A percentile compares a stretch with the other conserved stretches of the same genome.
Conservation (phyloP, 2,888 invertebrate species). For the Drosophila aldrichi region DNA sequence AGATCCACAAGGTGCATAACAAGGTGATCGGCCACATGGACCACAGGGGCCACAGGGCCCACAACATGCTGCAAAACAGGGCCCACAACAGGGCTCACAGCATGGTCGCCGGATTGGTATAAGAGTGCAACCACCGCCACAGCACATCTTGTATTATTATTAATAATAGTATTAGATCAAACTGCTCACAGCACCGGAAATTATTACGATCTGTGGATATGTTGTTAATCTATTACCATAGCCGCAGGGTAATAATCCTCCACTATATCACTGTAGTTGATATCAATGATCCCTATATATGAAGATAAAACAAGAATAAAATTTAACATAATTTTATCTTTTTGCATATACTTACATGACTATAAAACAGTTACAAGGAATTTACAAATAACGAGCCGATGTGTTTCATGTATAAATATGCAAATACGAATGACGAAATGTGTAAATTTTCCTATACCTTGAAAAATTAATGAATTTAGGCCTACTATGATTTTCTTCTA, state of each 20-base stretch:
- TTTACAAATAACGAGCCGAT: neutral
- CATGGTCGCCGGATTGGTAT: constrained; percentile 17
- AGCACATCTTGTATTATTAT: constrained; percentile 10
- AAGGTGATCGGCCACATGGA: constrained; percentile 10
- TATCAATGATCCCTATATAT: neutral
- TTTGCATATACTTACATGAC: constrained; percentile 3
- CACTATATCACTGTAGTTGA: neutral
- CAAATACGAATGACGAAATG: neutral
- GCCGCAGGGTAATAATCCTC: neutral
- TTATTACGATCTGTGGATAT: neutral
- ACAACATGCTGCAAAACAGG: constrained; percentile 17
- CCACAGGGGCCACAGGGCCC: constrained; percentile 16
- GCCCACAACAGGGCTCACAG: constrained; percentile 28
- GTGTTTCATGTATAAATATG: neutral
- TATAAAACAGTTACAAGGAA: constrained; percentile 1
- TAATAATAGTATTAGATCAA: neutral
- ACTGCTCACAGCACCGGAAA: neutral
- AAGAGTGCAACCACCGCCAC: constrained; percentile 7
- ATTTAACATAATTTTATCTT: neutral
- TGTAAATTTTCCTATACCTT: neutral
- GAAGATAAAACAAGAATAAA: neutral
- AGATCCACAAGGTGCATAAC: constrained; percentile 10
- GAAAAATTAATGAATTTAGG: neutral
- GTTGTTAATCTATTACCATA: no score
- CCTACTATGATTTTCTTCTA: neutral